Evolutionary conservation across 2,888 invertebrate genomes (phyloP).

Genomic region (Orthosia gracilis): DNA sequence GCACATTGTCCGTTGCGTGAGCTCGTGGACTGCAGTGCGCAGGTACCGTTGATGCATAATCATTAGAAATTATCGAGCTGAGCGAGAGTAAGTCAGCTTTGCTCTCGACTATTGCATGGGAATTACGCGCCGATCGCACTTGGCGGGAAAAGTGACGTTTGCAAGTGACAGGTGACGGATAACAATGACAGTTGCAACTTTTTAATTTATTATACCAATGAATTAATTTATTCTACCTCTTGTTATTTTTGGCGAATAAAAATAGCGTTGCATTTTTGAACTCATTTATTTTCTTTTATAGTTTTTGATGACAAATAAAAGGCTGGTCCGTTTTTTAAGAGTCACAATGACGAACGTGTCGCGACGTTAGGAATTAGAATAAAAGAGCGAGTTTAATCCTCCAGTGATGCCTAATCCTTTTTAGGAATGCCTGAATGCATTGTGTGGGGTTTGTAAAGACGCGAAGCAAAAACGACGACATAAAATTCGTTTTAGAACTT

Average conservation of each 20-base stretch:
- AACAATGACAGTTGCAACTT: conserved; percentile 63
- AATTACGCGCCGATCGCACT: conserved; percentile 79
- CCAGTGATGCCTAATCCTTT: conserved; percentile 79
- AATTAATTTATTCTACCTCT: conserved; percentile 35
- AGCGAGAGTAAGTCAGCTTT: conserved; percentile 78
- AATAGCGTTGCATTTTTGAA: conserved; percentile 48
- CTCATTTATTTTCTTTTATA: conserved; percentile 45
- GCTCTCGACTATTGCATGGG: conserved; percentile 81
- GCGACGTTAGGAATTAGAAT: conserved; percentile 82
- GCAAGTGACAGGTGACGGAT: conserved; percentile 78
- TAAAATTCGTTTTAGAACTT: conserved; percentile 71
- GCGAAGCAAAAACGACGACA: conserved; percentile 70
- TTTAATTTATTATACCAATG: conserved; percentile 59
- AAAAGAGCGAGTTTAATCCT: conserved; percentile 78
- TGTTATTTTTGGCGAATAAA: conserved; percentile 57
- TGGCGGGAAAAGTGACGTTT: conserved; percentile 84
- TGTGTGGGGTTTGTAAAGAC: conserved; percentile 73
- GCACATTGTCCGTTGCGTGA: conserved; percentile 90
- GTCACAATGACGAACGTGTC: conserved; percentile 79
- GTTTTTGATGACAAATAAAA: conserved; percentile 41
- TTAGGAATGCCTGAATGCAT: conserved; percentile 72
- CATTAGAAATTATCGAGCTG: conserved; percentile 87
- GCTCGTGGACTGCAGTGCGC: conserved; percentile 89
- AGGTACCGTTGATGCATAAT: conserved; percentile 89
- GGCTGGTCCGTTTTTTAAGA: conserved; percentile 55